Base-by-base conservation (phyloP, 2,888 invertebrate species). In the Aleiodes leptofemur region DNA sequence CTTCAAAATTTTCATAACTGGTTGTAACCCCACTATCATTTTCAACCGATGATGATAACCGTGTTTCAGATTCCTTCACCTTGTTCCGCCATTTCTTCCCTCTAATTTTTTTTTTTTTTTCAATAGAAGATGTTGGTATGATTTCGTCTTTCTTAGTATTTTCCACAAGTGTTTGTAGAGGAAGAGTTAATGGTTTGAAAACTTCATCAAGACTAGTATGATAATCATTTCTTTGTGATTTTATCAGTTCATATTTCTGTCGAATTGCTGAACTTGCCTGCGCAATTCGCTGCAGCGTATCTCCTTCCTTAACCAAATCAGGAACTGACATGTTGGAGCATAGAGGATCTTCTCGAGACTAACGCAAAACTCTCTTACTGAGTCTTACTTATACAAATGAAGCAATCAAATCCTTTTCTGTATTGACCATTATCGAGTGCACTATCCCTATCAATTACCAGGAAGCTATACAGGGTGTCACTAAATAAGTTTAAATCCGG, bases 321-420 rank as follows among this genome's bases (percentile, higher is more conserved):
- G 11, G 48, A 43, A 66, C 76, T 73, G 78, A 53, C 70, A 73
- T 76, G 53, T 77, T 75, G 68, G 53, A 64, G 16, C 14, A 5
- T 4, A 51, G n/a, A 13, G 2, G 0, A 11, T 51, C 13, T 5
- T 6, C 13, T n/a, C 6, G 51, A 23, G 23, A 23, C 23, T 5
- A 6, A 51, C 13, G 13, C 5, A 51, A 51, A 13, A 51, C 5
- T 11, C 14, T 23, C 23, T 23, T 1, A 11, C 4, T 51, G 6
- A 5, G 5, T 2, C 0, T 51, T n/a, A n/a, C 23, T 51, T 51
- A 51, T 51, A 51, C n/a, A 1, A n/a, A 51, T 23, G 23, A 23
- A 23, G 23, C 23, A 23, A 23, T 23, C 23, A 23, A 23, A 23
- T 23, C 23, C 23, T 51, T 51, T 51, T 13, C 51, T 51, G 14